A percentile compares a stretch with the other conserved stretches of the same genome.
phyloP scores from a whole-genome alignment of 1,140 invertebrate genomes.

The Semibalanus balanoides region DNA sequence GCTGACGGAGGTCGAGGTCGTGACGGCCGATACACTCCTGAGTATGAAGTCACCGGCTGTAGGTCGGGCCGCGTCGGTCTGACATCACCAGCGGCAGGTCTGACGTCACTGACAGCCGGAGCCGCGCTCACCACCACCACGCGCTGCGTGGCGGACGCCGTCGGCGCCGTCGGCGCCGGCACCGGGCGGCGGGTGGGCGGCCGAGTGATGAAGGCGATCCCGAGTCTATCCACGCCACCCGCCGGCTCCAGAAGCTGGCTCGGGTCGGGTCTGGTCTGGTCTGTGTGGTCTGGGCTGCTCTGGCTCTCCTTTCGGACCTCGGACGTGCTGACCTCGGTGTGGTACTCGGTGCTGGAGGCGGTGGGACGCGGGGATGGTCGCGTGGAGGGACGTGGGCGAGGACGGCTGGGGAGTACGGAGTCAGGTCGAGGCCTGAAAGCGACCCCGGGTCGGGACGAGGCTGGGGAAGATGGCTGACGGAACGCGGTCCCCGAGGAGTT shows the following conservation, averaged over 20 bases:
- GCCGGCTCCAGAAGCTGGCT: background rate
- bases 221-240: background rate
- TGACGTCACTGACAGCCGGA: too few species aligned
- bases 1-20: background rate
- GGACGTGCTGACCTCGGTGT: background rate
- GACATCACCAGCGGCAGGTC: background rate
- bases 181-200: background rate
- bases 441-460: too few species aligned
- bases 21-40: background rate
- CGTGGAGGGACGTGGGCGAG: too few species aligned
- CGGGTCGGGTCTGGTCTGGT: too few species aligned
- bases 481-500: too few species aligned
- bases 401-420: too few species aligned
- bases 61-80: background rate
- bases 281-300: background rate
- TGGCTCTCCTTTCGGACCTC: background rate
- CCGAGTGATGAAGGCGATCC: background rate
- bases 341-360: background rate
- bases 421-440: too few species aligned
- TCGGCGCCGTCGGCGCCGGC: background rate
- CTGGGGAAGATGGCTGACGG: too few species aligned
- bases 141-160: background rate
- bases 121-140: background rate
- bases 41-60: background rate
- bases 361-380: too few species aligned